phyloP scores from a whole-genome alignment of 2,888 invertebrate species.

The Leptura quadrifasciata region DNA sequence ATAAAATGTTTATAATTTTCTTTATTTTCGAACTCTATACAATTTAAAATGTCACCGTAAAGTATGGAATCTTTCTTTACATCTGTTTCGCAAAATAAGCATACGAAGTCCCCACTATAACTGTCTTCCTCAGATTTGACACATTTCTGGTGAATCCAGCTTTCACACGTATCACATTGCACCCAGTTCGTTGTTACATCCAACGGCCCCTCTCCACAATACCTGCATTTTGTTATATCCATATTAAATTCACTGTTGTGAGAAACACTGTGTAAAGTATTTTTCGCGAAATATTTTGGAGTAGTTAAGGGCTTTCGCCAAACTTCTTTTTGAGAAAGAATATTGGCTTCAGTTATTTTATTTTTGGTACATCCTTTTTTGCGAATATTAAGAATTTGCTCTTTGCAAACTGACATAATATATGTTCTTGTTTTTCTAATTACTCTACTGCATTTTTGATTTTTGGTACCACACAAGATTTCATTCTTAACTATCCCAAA shows the following conservation, averaged over 20 bases:
- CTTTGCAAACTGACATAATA: too few relatives aligned
- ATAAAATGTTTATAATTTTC: neutral
- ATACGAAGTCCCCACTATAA: slow-evolving; percentile 1
- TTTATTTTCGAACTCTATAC: neutral
- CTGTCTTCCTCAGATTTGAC: neutral
- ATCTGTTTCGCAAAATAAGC: slow-evolving; percentile 1
- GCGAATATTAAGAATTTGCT: neutral
- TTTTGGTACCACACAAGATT: slow-evolving; percentile 4
- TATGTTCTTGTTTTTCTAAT: slow-evolving; percentile 26
- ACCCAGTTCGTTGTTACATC: slow-evolving; percentile 27
- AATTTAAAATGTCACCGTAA: slow-evolving; percentile 8
- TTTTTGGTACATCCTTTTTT: neutral
- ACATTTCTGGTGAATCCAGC: slow-evolving; percentile 23
- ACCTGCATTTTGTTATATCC: neutral
- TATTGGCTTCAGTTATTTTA: neutral
- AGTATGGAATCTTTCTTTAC: neutral
- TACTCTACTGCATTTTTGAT: slow-evolving; percentile 19
- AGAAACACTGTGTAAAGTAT: neutral
- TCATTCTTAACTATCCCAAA: slow-evolving; percentile 22
- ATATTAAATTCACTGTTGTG: neutral
- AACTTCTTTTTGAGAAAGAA: neutral
- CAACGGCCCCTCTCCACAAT: slow-evolving; percentile 2
- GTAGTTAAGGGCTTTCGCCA: neutral
- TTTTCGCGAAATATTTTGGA: slow-evolving; percentile 4
- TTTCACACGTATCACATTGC: slow-evolving; percentile 20